Conservation (phyloP, 1,140 invertebrate genomes). For the Pseudoatta argentina region DNA sequence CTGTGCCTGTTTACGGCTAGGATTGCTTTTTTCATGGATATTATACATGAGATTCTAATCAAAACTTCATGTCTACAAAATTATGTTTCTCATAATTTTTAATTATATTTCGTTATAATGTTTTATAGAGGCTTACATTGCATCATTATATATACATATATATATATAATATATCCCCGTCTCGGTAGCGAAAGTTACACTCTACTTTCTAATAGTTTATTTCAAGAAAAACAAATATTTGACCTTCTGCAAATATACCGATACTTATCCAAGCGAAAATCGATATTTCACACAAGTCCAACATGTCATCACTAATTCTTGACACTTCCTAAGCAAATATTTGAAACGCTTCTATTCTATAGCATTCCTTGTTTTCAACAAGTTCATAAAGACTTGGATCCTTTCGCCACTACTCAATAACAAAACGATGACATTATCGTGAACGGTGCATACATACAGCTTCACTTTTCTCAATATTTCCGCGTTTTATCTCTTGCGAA, state of each 20-base stretch:
- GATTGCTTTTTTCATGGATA: conserved; percentile 44
- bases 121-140: background rate
- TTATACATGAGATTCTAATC: conserved; percentile 33
- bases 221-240: conserved; percentile 38
- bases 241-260: conserved; percentile 21
- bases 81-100: conserved; percentile 17
- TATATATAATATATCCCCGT: too few relatives aligned
- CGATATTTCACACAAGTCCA: conserved; percentile 25
- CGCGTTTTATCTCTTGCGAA: conserved; percentile 48
- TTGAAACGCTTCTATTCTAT: conserved; percentile 26
- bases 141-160: background rate
- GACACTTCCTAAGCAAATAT: conserved; percentile 51
- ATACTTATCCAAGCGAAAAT: conserved; percentile 30
- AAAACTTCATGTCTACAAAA: conserved; percentile 30
- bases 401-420: conserved; percentile 30
- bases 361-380: conserved; percentile 33
- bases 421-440: conserved; percentile 27
- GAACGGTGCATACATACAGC: conserved; percentile 44
- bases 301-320: conserved; percentile 51
- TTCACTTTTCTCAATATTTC: conserved; percentile 58
- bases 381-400: conserved; percentile 25
- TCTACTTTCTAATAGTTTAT: conserved; percentile 36
- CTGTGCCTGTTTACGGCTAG: conserved; percentile 39
- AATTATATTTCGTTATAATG: background rate
- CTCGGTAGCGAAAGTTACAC: conserved; percentile 17